Evolutionary conservation across 2,888 invertebrate genomes (phyloP).

Genomic region (Temnothorax ravouxi): DNA sequence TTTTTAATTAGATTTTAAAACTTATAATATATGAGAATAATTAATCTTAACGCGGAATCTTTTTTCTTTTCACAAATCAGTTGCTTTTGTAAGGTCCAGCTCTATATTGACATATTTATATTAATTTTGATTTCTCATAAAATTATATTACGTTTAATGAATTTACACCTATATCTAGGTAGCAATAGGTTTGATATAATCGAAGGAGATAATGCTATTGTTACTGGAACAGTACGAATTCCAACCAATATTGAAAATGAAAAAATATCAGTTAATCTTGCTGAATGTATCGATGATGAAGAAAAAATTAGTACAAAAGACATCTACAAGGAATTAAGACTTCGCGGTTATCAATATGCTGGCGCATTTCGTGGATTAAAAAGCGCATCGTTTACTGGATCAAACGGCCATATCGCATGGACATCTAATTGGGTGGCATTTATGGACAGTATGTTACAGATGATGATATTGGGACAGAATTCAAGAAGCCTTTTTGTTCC

Average conservation of each 20-base stretch:
- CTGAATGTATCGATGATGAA: slow-evolving; percentile 60
- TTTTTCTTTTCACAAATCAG: too few relatives aligned
- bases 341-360: slow-evolving; percentile 85
- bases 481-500: slow-evolving; percentile 88
- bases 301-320: slow-evolving; percentile 78
- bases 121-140: too few relatives aligned
- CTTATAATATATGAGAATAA: too few relatives aligned
- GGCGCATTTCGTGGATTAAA: too few relatives aligned
- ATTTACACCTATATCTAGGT: slow-evolving; percentile 74
- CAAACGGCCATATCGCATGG: slow-evolving; percentile 87
- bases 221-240: slow-evolving; percentile 82
- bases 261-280: slow-evolving; percentile 66
- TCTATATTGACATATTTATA: too few relatives aligned
- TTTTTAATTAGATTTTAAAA: too few relatives aligned
- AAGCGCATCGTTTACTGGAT: slow-evolving; percentile 85
- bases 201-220: slow-evolving; percentile 90
- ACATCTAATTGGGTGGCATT: slow-evolving; percentile 90
- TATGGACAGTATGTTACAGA: slow-evolving; percentile 90
- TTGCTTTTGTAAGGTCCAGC: too few relatives aligned
- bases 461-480: slow-evolving; percentile 87
- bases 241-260: slow-evolving; percentile 86
- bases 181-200: slow-evolving; percentile 87
- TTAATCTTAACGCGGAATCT: too few relatives aligned
- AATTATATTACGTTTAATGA: too few relatives aligned
- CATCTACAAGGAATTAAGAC: slow-evolving; percentile 86